Evolutionary conservation across 2,797 vertebrate species (phyloP).

Genomic region (Sternarchorhynchus goeldii): DNA sequence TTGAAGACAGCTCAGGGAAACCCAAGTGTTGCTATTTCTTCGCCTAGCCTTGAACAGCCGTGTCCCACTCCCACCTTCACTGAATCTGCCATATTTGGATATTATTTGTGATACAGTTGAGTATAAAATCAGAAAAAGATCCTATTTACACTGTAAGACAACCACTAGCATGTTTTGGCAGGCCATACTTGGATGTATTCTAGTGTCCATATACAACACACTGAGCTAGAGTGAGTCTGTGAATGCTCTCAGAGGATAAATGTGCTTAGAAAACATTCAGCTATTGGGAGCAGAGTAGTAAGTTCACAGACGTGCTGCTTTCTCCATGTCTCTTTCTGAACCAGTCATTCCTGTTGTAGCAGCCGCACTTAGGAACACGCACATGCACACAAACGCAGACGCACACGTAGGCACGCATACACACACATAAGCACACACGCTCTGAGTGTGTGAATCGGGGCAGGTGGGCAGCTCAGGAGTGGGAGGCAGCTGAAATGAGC

Average conservation of each 20-base stretch:
- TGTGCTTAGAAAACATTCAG: neutral
- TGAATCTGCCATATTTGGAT: constrained; percentile 60
- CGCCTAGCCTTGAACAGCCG: constrained; percentile 39
- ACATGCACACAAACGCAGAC: constrained; percentile 57
- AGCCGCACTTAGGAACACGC: constrained; percentile 61
- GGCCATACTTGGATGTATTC: constrained; percentile 44
- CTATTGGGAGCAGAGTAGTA: neutral
- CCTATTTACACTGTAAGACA: constrained; percentile 39
- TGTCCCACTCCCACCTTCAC: constrained; percentile 19
- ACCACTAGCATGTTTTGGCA: constrained; percentile 26
- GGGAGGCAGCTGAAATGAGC: constrained; percentile 71
- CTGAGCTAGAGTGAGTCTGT: neutral
- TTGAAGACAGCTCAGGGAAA: constrained; percentile 47
- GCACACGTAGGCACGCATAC: constrained; percentile 48
- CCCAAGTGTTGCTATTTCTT: constrained; percentile 39
- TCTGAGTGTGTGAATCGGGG: constrained; percentile 64
- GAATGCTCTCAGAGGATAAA: neutral
- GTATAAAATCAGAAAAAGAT: constrained; percentile 30
- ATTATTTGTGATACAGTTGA: constrained; percentile 50
- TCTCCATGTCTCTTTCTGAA: constrained; percentile 43
- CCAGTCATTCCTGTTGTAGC: constrained; percentile 55
- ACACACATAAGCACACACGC: constrained; percentile 48
- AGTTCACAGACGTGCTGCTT: constrained; percentile 16
- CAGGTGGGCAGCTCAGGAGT: constrained; percentile 59
- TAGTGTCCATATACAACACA: constrained; percentile 28